Evolutionary conservation across 2,888 invertebrate genomes (phyloP), one percentile per base, ranked within the genome.

Genomic region (Amphiduros pacificus): DNA sequence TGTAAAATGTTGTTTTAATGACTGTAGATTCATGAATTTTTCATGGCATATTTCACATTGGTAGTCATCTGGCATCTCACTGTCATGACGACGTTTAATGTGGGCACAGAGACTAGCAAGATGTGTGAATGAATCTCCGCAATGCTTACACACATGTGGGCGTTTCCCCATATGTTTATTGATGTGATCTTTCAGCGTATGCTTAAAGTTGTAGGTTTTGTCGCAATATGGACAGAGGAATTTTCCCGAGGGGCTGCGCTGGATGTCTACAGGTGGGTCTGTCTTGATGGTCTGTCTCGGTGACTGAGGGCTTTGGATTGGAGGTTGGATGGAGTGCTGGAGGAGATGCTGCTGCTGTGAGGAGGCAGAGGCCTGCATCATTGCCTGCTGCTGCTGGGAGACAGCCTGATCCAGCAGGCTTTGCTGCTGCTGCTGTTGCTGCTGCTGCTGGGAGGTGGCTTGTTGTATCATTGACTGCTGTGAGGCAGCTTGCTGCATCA

Each of bases 121-220:
- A 52, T 69, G 69, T 5, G 64, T 65, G 61, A 69, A 69, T 3
- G 67, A 55, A 55, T 62, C 62, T 11, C 65, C 65, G 36, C 69
- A 69, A 51, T 67, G 62, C 59, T 69, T 67, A 54, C 69, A 69
- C 17, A 64, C 65, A 48, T 69, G 69, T 4, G 69, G 69, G 11
- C 67, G 60, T 32, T 60, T 59, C 6, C 67, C 69, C 3, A 62
- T 50, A 40, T 68, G 69, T 50, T 62, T 69, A 60, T 69, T 69
- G 48, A 69, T 60, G 53, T 69, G 69, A 27, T 69, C 69, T 41
- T 69, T 69, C 27, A 69, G 60, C 5, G 69, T 69, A 44, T 69
- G 69, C 48, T 68, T 69, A 52, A 68, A 69, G 55, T 58, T 61
- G 57, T 69, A 69, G 1, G 64, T 54, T 44, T 69, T 69, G 31